These are phyloP conservation scores for Bombus waltoni DNA, from an alignment of 1,140 invertebrate species.

Conservation along the genomic window DNA sequence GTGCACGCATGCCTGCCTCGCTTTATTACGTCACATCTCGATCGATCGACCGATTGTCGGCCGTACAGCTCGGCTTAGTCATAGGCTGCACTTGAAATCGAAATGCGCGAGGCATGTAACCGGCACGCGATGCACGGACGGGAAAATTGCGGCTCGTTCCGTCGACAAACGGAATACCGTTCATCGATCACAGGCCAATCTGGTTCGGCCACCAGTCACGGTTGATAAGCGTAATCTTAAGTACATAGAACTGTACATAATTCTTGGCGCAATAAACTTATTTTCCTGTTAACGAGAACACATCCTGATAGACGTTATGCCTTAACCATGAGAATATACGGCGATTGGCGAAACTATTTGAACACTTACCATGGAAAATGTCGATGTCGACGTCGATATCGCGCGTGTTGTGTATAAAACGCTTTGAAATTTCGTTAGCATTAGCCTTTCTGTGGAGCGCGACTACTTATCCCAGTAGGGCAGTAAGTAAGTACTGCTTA, in stretches of 20 bases:
- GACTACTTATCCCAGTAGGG: too few species aligned
- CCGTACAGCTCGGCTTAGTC: neutral
- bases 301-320: neutral
- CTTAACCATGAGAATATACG: neutral
- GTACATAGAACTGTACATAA: neutral
- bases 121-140: neutral
- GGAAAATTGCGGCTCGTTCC: neutral
- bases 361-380: neutral
- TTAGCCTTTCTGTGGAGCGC: too few species aligned
- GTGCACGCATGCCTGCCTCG: constrained; percentile 20
- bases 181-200: neutral
- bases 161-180: neutral
- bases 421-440: neutral
- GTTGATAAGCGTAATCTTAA: neutral
- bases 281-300: neutral
- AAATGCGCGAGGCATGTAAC: neutral
- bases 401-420: neutral
- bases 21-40: neutral
- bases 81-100: constrained; percentile 29
- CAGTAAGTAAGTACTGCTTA: too few species aligned
- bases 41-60: constrained; percentile 7
- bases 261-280: constrained; percentile 12
- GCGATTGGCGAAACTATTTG: neutral
- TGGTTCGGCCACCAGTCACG: neutral
- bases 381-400: neutral